Conservation (phyloP, 2,888 invertebrate genomes). For the Tetropium fuscum region DNA sequence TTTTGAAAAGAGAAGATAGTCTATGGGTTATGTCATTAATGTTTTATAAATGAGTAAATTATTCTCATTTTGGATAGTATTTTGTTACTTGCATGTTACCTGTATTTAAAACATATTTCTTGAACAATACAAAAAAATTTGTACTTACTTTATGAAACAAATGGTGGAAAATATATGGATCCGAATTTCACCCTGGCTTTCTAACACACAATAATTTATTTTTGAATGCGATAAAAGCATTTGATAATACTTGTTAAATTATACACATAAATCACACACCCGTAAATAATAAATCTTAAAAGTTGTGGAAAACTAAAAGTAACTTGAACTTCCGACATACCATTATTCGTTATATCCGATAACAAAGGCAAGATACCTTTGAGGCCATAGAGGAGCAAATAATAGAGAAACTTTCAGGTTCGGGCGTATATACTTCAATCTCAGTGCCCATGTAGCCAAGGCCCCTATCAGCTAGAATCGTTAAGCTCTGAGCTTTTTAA, state of each 20-base stretch:
- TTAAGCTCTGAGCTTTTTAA: conserved; percentile 40
- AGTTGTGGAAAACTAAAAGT: conserved; percentile 45
- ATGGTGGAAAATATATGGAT: no score
- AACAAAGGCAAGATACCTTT: conserved; percentile 47
- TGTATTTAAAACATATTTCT: no score
- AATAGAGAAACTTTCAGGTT: conserved; percentile 46
- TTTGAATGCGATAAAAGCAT: no score
- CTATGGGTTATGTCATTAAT: no score
- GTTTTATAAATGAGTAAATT: no score
- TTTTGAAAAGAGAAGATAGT: no score
- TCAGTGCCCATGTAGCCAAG: conserved; percentile 37
- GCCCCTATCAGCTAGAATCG: conserved; percentile 43
- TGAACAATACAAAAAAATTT: no score
- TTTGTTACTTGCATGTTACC: no score
- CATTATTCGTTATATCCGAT: conserved; percentile 47
- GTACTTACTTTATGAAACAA: no score
- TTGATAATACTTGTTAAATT: conserved; percentile 9
- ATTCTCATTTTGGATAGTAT: no score
- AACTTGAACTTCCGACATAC: conserved; percentile 48
- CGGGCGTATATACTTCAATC: conserved; percentile 44
- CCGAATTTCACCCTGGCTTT: no score
- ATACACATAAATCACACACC: conserved; percentile 40
- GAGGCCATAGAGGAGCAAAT: conserved; percentile 45
- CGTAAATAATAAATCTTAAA: conserved; percentile 45
- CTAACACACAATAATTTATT: no score